phyloP scores from a whole-genome alignment of 1,140 invertebrate species.

The Caenorhabditis briggsae region DNA sequence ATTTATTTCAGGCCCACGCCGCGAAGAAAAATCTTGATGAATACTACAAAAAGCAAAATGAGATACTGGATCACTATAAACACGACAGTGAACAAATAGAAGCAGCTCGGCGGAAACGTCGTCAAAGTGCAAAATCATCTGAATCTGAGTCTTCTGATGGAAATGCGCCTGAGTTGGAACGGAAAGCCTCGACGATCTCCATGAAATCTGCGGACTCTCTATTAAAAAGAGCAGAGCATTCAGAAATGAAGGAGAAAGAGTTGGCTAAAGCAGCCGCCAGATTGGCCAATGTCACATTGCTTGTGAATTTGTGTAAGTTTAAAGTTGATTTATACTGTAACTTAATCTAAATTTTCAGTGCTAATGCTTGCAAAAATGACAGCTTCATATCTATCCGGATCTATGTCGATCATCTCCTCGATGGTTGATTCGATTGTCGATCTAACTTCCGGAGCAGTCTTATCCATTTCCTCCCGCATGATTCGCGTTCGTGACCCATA shows the following conservation, averaged over 20 bases:
- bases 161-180: not conserved
- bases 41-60: constrained; percentile 68
- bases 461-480: constrained; percentile 79
- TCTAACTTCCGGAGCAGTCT: constrained; percentile 78
- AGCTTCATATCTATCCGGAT: constrained; percentile 79
- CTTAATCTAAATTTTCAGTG: not conserved
- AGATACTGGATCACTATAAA: constrained; percentile 67
- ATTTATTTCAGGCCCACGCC: constrained; percentile 27
- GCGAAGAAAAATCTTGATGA: constrained; percentile 60
- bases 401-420: constrained; percentile 80
- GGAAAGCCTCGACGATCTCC: constrained; percentile 12
- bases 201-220: not conserved
- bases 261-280: constrained; percentile 55
- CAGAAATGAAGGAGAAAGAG: constrained; percentile 20
- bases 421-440: constrained; percentile 80
- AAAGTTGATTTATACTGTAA: too few relatives aligned
- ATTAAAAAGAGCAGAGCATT: not conserved
- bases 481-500: constrained; percentile 79
- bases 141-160: not conserved
- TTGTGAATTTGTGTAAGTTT: constrained; percentile 76
- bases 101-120: constrained; percentile 48
- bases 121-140: not conserved
- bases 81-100: constrained; percentile 66
- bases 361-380: constrained; percentile 75
- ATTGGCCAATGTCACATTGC: constrained; percentile 72